phyloP scores from a whole-genome alignment of 2,113 vertebrate genomes.

The Trinectes maculatus region DNA sequence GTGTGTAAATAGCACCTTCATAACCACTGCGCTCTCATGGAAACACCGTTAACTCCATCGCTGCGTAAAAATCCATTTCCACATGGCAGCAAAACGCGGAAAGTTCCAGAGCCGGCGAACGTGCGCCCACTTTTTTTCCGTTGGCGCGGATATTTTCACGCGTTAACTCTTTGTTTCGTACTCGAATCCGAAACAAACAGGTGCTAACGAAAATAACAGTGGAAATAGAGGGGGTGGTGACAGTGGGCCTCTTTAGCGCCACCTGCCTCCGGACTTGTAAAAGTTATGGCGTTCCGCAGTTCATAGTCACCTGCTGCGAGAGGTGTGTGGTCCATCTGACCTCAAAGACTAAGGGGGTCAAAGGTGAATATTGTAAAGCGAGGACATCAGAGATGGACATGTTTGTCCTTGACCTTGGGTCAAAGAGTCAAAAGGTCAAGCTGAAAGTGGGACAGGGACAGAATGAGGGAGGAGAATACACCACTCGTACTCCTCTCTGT shows the following conservation, averaged over 20 bases:
- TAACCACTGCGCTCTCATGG: constrained; percentile 44
- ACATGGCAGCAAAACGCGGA: constrained; percentile 5
- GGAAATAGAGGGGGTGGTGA: background rate
- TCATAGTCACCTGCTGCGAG: constrained; percentile 49
- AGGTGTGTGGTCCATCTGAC: constrained; percentile 65
- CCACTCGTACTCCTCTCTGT: too few relatives aligned
- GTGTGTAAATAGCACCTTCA: constrained; percentile 60
- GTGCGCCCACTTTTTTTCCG: too few relatives aligned
- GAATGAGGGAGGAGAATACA: background rate
- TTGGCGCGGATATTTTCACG: too few relatives aligned
- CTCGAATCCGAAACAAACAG: constrained; percentile 18
- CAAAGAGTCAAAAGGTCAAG: constrained; percentile 13
- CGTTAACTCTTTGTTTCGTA: too few relatives aligned
- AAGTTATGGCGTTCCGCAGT: constrained; percentile 45
- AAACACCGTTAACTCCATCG: constrained; percentile 51
- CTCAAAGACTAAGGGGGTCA: constrained; percentile 37
- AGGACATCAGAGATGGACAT: constrained; percentile 7
- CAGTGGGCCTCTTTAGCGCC: constrained; percentile 19
- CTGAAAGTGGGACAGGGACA: background rate
- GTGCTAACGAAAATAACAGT: constrained; percentile 3
- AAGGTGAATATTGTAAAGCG: constrained; percentile 42
- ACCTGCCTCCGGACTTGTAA: constrained; percentile 58
- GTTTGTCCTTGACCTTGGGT: constrained; percentile 32
- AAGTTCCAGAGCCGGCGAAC: constrained; percentile 18
- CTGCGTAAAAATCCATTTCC: constrained; percentile 39